Evolutionary conservation across 2,797 vertebrate genomes (phyloP).

Genomic region (Eupleurogrammus muticus): DNA sequence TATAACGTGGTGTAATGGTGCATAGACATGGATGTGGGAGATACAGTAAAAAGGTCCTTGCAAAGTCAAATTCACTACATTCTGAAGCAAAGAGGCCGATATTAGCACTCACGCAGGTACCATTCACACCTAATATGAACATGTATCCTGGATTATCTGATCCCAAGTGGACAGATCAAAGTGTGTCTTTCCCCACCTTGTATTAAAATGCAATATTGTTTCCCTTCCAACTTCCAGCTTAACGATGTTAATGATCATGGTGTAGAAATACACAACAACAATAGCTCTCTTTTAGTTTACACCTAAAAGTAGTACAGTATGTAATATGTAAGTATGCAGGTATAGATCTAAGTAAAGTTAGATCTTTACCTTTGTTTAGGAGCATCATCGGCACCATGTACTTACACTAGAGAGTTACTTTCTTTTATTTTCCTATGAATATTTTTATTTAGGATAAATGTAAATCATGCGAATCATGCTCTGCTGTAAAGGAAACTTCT

Average conservation of each 20-base stretch:
- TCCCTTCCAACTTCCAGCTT: slow-evolving; percentile 43
- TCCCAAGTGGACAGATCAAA: no score
- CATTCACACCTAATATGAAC: background rate
- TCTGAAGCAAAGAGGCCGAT: slow-evolving; percentile 28
- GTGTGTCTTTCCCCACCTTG: no score
- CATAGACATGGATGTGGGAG: slow-evolving; percentile 31
- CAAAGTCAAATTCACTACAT: slow-evolving; percentile 56
- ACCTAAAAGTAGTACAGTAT: slow-evolving; percentile 8
- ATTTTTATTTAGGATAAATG: no score
- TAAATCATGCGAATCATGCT: no score
- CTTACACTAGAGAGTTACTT: no score
- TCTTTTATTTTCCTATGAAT: no score
- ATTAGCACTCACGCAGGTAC: slow-evolving; percentile 44
- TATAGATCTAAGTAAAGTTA: slow-evolving; percentile 1
- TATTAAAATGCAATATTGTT: slow-evolving; percentile 25
- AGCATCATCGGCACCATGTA: no score
- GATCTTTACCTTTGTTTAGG: background rate
- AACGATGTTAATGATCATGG: slow-evolving; percentile 22
- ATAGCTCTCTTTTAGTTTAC: background rate
- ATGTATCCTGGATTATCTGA: no score
- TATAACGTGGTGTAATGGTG: slow-evolving; percentile 45
- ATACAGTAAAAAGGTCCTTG: background rate
- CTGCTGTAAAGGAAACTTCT: no score
- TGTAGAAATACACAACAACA: slow-evolving; percentile 4
- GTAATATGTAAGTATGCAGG: slow-evolving; percentile 14